Conservation (phyloP, 2,113 vertebrate species). For the Hippocampus zosterae region DNA sequence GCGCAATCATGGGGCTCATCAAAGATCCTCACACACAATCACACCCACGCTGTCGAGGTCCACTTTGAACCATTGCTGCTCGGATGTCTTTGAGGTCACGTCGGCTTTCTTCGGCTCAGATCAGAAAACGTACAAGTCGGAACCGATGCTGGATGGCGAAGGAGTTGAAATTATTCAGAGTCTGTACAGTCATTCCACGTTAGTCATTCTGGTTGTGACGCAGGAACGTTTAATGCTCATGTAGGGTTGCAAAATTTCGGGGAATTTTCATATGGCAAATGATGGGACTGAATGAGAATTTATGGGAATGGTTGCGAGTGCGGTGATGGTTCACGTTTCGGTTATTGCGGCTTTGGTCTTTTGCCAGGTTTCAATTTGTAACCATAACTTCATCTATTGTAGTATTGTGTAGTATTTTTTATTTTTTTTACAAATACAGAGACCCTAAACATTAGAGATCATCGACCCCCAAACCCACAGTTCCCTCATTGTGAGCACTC, state of each 20-base stretch:
- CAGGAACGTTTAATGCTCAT: constrained; percentile 34
- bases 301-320: neutral
- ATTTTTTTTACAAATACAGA: no score
- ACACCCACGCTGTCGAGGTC: constrained; percentile 13
- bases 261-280: neutral
- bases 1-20: constrained; percentile 64
- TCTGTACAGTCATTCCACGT: constrained; percentile 38
- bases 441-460: no score
- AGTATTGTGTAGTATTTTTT: no score
- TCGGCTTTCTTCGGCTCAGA: neutral
- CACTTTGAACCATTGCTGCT: constrained; percentile 10
- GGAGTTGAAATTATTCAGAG: constrained; percentile 15
- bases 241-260: constrained; percentile 35
- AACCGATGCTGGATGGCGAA: neutral
- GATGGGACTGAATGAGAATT: neutral
- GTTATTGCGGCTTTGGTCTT: no score
- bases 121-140: constrained; percentile 7
- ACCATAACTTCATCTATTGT: no score
- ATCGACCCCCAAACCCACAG: no score
- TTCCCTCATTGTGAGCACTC: no score
- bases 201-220: constrained; percentile 52
- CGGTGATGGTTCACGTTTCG: neutral
- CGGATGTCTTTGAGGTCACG: neutral
- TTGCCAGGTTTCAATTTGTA: no score
- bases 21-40: constrained; percentile 31